Evolutionary conservation across 2,113 vertebrate species (phyloP).

Genomic region (Brachyhypopomus gauderio): DNA sequence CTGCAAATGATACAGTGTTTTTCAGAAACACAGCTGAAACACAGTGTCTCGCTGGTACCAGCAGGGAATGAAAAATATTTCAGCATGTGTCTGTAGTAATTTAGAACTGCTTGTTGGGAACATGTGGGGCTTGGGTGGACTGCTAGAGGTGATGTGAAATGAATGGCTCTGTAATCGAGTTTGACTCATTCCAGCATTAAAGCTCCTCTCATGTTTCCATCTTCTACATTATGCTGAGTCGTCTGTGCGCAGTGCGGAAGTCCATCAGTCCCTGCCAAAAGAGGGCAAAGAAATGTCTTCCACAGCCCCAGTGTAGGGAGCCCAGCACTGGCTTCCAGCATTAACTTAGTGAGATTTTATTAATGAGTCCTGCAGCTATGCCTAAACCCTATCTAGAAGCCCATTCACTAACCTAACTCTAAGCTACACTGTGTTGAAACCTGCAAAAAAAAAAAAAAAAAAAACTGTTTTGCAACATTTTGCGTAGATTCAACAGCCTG

Average conservation of each 20-base stretch:
- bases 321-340: background rate
- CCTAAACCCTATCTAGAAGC: background rate
- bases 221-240: slow-evolving; percentile 44
- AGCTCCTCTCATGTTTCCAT: slow-evolving; percentile 47
- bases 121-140: background rate
- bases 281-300: background rate
- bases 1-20: background rate
- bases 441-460: background rate
- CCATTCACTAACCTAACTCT: background rate
- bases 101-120: slow-evolving; percentile 8
- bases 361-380: background rate
- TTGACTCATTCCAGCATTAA: slow-evolving; percentile 61
- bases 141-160: slow-evolving; percentile 31
- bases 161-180: slow-evolving; percentile 52
- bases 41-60: background rate
- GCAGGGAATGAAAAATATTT: slow-evolving; percentile 1
- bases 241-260: background rate
- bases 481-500: background rate
- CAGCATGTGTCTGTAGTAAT: background rate
- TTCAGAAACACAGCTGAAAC: background rate
- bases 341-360: background rate
- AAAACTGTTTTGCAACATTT: background rate
- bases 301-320: background rate
- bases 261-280: slow-evolving; percentile 5
- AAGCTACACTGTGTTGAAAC: background rate